Base-by-base conservation (phyloP, 35 echinoderm and acorn worm genomes). In the Chiridota heheva region DNA sequence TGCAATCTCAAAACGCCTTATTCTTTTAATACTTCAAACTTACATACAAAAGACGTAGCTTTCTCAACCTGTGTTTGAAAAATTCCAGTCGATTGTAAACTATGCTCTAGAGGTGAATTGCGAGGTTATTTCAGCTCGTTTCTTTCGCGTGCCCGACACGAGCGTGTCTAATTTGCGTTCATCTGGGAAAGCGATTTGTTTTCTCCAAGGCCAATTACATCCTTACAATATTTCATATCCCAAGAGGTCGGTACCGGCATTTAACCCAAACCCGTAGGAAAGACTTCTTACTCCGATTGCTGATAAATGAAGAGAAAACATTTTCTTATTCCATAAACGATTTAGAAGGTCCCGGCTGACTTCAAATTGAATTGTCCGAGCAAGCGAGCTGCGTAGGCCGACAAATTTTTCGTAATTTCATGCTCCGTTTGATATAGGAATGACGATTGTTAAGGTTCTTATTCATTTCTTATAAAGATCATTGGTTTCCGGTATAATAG, bases 381-480 rank as follows among this genome's bases (percentile, higher is more conserved):
- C n/a, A n/a, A n/a, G n/a, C n/a, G n/a, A n/a, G n/a, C n/a, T n/a
- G n/a, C n/a, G n/a, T n/a, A 37, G 75, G 51, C 58, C 75, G 62
- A 78, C 58, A 61, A 78, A 60, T 78, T 55, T 58, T 77, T 77
- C 60, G 73, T 55, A 77, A 77, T 77, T 77, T 77, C 73, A 77
- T 77, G 73, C 73, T 77, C 45, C 47, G 73, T 58, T 77, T n/a
- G n/a, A n/a, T n/a, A n/a, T n/a, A n/a, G n/a, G n/a, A n/a, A n/a
- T n/a, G n/a, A n/a, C n/a, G n/a, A n/a, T n/a, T n/a, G n/a, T n/a
- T n/a, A n/a, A n/a, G n/a, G n/a, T n/a, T n/a, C n/a, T n/a, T n/a
- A n/a, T n/a, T n/a, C n/a, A n/a, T n/a, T n/a, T n/a, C n/a, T n/a
- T n/a, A n/a, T n/a, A n/a, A n/a, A n/a, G n/a, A n/a, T n/a, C n/a